These are phyloP conservation scores for Dromococcyx pavoninus DNA, from an alignment of 2,797 vertebrate genomes.

Conservation along the genomic window DNA sequence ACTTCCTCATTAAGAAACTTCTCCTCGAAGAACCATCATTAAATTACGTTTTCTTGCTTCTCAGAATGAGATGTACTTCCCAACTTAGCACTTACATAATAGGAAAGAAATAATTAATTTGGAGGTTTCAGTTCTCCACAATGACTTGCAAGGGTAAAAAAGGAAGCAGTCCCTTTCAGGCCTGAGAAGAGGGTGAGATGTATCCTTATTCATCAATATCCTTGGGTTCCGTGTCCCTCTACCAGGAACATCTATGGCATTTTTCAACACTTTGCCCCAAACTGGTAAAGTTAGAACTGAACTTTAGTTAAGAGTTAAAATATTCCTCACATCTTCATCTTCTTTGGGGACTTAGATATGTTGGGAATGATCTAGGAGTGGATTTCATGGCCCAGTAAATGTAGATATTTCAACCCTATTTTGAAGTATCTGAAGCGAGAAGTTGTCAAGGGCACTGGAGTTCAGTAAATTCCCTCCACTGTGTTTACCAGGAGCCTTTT, in stretches of 20 bases:
- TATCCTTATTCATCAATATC: not conserved
- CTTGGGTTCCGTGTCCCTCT: not conserved
- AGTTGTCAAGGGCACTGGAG: not conserved
- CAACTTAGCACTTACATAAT: not conserved
- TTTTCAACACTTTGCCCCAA: not conserved
- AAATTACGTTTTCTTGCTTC: not conserved
- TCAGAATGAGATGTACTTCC: not conserved
- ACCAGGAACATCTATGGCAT: not conserved
- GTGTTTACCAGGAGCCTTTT: not conserved
- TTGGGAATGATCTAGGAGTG: not conserved
- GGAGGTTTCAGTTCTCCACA: not conserved
- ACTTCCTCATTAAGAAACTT: slow-evolving; percentile 27
- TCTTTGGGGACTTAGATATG: not conserved
- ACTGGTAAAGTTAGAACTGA: not conserved
- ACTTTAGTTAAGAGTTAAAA: not conserved
- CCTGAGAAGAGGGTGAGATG: not conserved
- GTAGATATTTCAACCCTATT: not conserved
- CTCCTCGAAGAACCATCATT: not conserved
- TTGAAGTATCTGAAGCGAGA: not conserved
- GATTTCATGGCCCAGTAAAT: not conserved
- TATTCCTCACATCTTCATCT: not conserved
- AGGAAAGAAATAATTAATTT: not conserved
- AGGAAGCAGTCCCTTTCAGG: not conserved
- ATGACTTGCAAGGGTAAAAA: not conserved
- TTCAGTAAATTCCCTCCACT: not conserved